These are phyloP conservation scores for Tetramorium alpestre DNA, from an alignment of 1,140 invertebrate species.

Conservation along the genomic window DNA sequence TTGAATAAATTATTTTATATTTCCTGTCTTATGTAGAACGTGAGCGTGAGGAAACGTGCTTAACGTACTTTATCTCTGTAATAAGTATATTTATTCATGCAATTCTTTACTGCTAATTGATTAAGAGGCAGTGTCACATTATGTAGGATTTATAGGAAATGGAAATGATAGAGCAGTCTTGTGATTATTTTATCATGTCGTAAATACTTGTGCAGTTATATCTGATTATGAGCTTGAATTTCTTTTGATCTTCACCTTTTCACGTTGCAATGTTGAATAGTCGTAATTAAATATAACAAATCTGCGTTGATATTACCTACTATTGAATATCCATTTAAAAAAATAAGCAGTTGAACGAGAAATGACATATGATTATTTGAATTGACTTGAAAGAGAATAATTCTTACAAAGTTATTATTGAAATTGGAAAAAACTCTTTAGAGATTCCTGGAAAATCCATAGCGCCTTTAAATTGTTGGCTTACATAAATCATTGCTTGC, in stretches of 20 bases:
- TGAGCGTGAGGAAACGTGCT: too few relatives aligned
- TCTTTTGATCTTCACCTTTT: not conserved
- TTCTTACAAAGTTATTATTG: slow-evolving; percentile 1
- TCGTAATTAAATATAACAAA: not conserved
- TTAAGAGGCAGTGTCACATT: not conserved
- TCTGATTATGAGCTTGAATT: not conserved
- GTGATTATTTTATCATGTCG: not conserved
- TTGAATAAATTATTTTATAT: slow-evolving; percentile 15
- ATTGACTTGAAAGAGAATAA: not conserved
- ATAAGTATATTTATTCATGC: not conserved
- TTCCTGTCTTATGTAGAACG: not conserved
- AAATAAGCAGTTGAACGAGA: not conserved
- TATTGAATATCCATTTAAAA: not conserved
- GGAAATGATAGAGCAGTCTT: not conserved
- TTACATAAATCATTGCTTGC: slow-evolving; percentile 26
- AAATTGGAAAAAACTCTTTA: slow-evolving; percentile 1
- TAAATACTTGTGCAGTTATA: not conserved
- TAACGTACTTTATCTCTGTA: not conserved
- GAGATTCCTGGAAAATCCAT: slow-evolving; percentile 17
- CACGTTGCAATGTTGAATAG: not conserved
- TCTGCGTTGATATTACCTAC: not conserved
- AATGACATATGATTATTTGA: not conserved
- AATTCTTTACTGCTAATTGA: not conserved
- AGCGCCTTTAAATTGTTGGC: slow-evolving; percentile 7
- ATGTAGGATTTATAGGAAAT: not conserved